phyloP scores from a whole-genome alignment of 2,888 invertebrate species.

The Anoplius nigerrimus region DNA sequence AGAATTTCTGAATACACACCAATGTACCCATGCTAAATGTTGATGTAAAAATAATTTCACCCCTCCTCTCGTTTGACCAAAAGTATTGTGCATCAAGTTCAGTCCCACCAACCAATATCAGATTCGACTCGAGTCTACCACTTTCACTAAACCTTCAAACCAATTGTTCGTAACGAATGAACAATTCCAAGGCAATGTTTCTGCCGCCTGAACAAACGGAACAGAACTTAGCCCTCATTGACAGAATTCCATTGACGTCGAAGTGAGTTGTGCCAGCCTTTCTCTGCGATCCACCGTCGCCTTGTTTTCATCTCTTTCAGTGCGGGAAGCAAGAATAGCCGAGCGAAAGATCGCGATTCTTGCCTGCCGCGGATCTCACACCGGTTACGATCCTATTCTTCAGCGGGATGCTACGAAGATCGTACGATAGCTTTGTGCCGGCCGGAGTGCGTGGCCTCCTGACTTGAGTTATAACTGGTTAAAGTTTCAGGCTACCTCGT shows the following conservation, averaged over 20 bases:
- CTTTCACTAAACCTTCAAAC: no score
- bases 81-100: no score
- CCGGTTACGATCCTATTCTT: slow-evolving; percentile 59
- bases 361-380: slow-evolving; percentile 54
- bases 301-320: no score
- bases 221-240: slow-evolving; percentile 17
- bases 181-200: no score
- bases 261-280: slow-evolving; percentile 7
- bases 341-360: slow-evolving; percentile 54
- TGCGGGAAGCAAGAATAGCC: slow-evolving; percentile 46
- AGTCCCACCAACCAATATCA: no score
- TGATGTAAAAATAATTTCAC: no score
- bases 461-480: slow-evolving; percentile 66
- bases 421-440: slow-evolving; percentile 64
- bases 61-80: no score
- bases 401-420: slow-evolving; percentile 64
- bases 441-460: slow-evolving; percentile 61
- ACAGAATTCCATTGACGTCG: slow-evolving; percentile 24
- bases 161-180: no score
- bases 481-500: slow-evolving; percentile 59
- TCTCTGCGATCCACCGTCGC: slow-evolving; percentile 18
- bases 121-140: no score
- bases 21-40: no score
- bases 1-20: no score
- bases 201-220: no score